These are phyloP conservation scores for Drosophila robusta DNA, from an alignment of 2,888 invertebrate species.

Conservation along the genomic window DNA sequence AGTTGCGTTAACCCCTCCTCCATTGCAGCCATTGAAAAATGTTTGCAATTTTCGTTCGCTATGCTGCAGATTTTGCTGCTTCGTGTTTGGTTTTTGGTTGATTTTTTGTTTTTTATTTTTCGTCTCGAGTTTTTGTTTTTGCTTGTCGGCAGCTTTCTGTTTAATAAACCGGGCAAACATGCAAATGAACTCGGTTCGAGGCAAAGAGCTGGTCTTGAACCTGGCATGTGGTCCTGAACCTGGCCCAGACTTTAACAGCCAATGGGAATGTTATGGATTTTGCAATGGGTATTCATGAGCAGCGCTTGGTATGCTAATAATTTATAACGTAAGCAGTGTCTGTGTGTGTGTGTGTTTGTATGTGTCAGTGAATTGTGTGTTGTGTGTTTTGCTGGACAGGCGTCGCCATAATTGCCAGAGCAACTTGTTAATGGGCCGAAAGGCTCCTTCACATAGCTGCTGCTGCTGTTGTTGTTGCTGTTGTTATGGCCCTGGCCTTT, in stretches of 20 bases:
- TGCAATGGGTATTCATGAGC: constrained; percentile 55
- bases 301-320: constrained; percentile 55
- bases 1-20: constrained; percentile 17
- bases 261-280: constrained; percentile 41
- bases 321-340: constrained; percentile 43
- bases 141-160: constrained; percentile 24
- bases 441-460: constrained; percentile 36
- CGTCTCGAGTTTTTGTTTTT: constrained; percentile 2
- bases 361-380: constrained; percentile 9
- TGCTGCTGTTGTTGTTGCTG: constrained; percentile 15
- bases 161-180: constrained; percentile 55
- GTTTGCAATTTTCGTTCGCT: constrained; percentile 40
- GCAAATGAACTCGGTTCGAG: constrained; percentile 47
- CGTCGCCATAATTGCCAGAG: constrained; percentile 58
- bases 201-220: constrained; percentile 23
- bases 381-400: constrained; percentile 50
- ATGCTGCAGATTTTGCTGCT: constrained; percentile 40
- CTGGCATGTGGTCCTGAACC: constrained; percentile 18
- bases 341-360: constrained; percentile 13
- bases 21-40: constrained; percentile 33
- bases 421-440: constrained; percentile 61
- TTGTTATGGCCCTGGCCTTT: constrained; percentile 27
- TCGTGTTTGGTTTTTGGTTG: constrained; percentile 1
- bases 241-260: constrained; percentile 18
- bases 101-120: background rate